Evolutionary conservation across 2,888 invertebrate genomes (phyloP), one percentile per base, ranked within the genome.

Genomic region (Papilio gigon): DNA sequence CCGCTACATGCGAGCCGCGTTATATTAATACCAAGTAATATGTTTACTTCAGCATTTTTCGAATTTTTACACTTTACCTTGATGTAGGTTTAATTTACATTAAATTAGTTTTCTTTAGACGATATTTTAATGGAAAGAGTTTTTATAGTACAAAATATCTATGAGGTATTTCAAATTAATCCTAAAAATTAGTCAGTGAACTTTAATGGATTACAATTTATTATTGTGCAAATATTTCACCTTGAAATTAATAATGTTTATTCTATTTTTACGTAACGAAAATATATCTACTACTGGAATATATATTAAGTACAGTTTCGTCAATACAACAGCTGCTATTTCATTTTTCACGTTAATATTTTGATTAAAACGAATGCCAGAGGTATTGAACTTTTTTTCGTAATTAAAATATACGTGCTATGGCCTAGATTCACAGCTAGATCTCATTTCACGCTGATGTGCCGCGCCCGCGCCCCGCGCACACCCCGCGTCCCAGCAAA

Each of bases 391-490:
- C 56, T 58, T 58, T 68, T 63, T 63, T 67, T 53, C n/a, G 56
- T 56, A 56, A 67, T 67, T 62, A 67, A 67, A 67, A 56, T 42
- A 44, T 47, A 68, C 20, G 22, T 56, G 65, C 65, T 60, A 61
- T 65, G 53, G 42, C 65, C 65, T 69, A 69, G 60, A 65, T 69
- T 69, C 65, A 53, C 40, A 4, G 65, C 25, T 61, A 61, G 61
- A 65, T 65, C 65, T 69, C 61, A 60, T 69, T 65, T 69, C 69
- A 69, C 69, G 65, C 60, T 33, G 69, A 69, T 65, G 60, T 65
- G 65, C 42, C 69, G 60, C 69, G 65, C 61, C 64, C 44, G 33
- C 69, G 60, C 69, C 61, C 61, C 64, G 47, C 42, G 42, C 42
- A n/a, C n/a, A n/a, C n/a, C 42, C 42, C 42, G n/a, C 68, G 64